A percentile compares a stretch with the other conserved stretches of the same genome.
These are phyloP conservation scores for Zoanthus sansibaricus DNA, from an alignment of 92 coral and sea anemone genomes.

Conservation along the genomic window DNA sequence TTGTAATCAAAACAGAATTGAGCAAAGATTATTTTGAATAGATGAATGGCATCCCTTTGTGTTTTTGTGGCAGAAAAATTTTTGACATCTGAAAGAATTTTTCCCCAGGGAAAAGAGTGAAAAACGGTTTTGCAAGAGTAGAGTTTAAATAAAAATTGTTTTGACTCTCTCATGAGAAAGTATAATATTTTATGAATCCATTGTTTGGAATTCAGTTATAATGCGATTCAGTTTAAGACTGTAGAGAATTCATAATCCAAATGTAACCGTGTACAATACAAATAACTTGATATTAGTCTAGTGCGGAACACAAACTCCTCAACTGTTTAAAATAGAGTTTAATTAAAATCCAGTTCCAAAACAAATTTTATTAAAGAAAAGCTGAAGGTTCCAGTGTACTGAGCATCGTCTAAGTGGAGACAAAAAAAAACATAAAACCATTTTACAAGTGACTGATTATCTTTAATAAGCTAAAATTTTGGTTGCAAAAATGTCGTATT, in stretches of 20 bases:
- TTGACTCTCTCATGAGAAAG: not conserved
- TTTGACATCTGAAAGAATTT: slow-evolving; percentile 5
- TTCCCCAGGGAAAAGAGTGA: not conserved
- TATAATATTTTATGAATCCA: not conserved
- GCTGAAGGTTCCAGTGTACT: not conserved
- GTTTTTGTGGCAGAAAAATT: not conserved
- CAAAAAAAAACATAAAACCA: not conserved
- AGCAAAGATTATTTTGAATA: slow-evolving; percentile 5
- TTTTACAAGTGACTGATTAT: not conserved
- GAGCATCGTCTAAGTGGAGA: not conserved
- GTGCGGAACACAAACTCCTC: not conserved
- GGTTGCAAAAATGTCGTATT: not conserved
- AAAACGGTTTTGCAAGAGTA: not conserved
- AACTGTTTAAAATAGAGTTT: not conserved
- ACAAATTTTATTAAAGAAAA: not conserved
- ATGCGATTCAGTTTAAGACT: not conserved
- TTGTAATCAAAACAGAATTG: not conserved
- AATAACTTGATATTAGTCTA: not conserved
- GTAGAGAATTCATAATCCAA: not conserved
- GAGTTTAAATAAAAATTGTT: not conserved
- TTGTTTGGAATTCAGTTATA: not conserved
- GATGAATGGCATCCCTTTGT: slow-evolving; percentile 3
- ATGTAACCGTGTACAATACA: not conserved
- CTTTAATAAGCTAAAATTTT: not conserved
- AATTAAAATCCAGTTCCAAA: not conserved